Conservation (phyloP, 2,797 vertebrate genomes). For the Cyclura pinguis region DNA sequence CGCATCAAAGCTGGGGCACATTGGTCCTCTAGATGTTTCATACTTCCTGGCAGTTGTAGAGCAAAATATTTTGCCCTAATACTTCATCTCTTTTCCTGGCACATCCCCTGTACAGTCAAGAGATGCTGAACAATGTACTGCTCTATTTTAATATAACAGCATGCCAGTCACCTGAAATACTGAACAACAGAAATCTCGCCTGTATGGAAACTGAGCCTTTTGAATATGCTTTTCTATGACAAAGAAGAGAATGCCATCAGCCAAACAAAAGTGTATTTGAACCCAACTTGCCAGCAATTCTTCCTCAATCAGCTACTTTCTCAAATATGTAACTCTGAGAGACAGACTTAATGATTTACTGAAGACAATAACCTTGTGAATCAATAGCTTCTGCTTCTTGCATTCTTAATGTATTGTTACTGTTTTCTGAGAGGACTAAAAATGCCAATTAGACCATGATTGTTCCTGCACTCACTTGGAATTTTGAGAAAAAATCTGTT, state of each 20-base stretch:
- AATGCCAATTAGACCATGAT: too few species aligned
- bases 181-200: neutral
- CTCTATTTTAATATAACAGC: neutral
- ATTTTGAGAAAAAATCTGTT: neutral
- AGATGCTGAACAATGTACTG: neutral
- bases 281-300: neutral
- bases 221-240: neutral
- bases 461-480: neutral
- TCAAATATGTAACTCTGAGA: neutral
- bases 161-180: neutral
- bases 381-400: neutral
- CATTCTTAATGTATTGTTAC: neutral
- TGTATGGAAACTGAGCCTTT: neutral
- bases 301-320: neutral
- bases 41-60: too few species aligned
- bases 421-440: too few species aligned
- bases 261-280: neutral
- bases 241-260: neutral
- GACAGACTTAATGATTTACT: neutral
- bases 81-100: neutral
- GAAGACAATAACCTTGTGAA: neutral
- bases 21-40: too few species aligned
- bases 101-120: neutral
- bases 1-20: too few species aligned
- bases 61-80: neutral